phyloP scores from a whole-genome alignment of 1,140 invertebrate species.

The Cyclina sinensis region DNA sequence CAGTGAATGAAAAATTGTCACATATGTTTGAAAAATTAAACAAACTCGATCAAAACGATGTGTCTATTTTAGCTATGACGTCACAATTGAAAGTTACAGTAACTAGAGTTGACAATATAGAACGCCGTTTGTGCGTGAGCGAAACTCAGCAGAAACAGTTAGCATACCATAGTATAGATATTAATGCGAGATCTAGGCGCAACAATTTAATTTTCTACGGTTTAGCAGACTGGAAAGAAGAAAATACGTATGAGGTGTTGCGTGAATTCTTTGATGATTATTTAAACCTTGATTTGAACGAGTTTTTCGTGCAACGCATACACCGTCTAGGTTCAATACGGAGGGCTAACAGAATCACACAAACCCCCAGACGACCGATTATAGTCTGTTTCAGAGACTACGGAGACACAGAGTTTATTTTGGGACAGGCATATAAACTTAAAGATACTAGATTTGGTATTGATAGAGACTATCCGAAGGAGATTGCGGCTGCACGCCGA shows the following conservation, averaged over 20 bases:
- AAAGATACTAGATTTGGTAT: not conserved
- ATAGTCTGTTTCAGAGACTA: too few relatives aligned
- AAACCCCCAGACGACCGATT: not conserved
- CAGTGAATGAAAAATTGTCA: not conserved
- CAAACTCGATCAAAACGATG: slow-evolving; percentile 1
- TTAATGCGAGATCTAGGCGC: not conserved
- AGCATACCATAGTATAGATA: slow-evolving; percentile 13
- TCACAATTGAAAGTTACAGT: not conserved
- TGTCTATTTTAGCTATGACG: not conserved
- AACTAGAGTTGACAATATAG: not conserved
- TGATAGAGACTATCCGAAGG: not conserved
- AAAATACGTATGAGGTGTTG: not conserved
- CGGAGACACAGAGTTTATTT: too few relatives aligned
- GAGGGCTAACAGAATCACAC: not conserved
- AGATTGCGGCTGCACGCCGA: too few relatives aligned
- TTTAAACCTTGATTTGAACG: too few relatives aligned
- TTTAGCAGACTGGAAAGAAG: not conserved
- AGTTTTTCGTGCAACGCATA: not conserved
- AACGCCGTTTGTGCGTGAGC: not conserved
- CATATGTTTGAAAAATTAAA: not conserved
- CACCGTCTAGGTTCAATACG: not conserved
- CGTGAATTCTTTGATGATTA: too few relatives aligned
- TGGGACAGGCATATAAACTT: not conserved
- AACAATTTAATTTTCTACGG: slow-evolving; percentile 19
- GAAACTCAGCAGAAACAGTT: not conserved